These are phyloP conservation scores for Oophaga pumilio DNA, from an alignment of 2,113 vertebrate genomes.

Conservation along the genomic window DNA sequence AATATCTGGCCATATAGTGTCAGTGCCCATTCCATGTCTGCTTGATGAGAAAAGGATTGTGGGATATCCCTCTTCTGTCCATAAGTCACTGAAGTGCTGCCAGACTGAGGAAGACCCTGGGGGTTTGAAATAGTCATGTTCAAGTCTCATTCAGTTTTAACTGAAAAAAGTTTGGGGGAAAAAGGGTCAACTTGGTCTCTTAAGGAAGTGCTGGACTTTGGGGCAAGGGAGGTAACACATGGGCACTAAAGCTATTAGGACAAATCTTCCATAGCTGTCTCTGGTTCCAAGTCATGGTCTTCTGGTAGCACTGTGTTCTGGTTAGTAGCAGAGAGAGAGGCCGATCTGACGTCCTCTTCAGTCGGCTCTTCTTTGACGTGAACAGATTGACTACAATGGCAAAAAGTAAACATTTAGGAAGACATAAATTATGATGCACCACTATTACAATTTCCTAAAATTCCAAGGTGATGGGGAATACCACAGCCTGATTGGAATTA, in stretches of 20 bases:
- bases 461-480: not conserved
- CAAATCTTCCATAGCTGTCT: slow-evolving; percentile 92
- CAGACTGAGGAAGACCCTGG: slow-evolving; percentile 40
- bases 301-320: slow-evolving; percentile 83
- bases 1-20: slow-evolving; percentile 11
- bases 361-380: slow-evolving; percentile 98
- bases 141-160: slow-evolving; percentile 19
- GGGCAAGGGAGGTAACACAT: slow-evolving; percentile 40
- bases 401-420: not conserved
- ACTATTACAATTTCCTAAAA: not conserved
- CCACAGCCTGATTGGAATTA: slow-evolving; percentile 56
- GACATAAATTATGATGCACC: not conserved
- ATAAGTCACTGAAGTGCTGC: slow-evolving; percentile 55
- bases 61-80: slow-evolving; percentile 31
- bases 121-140: slow-evolving; percentile 13
- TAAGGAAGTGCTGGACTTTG: slow-evolving; percentile 56
- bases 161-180: slow-evolving; percentile 11
- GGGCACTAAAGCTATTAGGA: slow-evolving; percentile 78
- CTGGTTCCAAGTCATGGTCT: slow-evolving; percentile 92
- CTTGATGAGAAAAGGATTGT: slow-evolving; percentile 10
- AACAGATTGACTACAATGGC: slow-evolving; percentile 79
- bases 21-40: slow-evolving; percentile 35
- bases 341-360: slow-evolving; percentile 86
- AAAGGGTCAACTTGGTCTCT: slow-evolving; percentile 45
- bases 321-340: slow-evolving; percentile 84